A percentile compares a stretch with the other conserved stretches of the same genome.
Conservation (phyloP, 2,113 vertebrate species). For the Scartelaos histophorus region DNA sequence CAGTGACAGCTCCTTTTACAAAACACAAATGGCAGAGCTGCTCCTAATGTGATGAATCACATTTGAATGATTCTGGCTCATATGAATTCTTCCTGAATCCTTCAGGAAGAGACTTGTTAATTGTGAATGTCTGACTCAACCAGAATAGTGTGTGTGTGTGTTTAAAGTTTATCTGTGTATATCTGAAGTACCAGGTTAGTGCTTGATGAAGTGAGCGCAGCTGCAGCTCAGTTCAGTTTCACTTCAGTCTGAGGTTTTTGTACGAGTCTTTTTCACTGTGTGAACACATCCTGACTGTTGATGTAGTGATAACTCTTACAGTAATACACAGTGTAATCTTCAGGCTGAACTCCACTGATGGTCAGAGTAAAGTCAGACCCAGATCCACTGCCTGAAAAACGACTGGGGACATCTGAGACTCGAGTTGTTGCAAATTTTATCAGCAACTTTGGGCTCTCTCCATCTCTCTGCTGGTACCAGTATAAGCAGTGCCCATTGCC, state of each 20-base stretch:
- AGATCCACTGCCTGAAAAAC: conserved; percentile 10
- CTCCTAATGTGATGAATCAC: too few species aligned
- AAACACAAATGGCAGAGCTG: too few species aligned
- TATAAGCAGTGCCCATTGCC: too few species aligned
- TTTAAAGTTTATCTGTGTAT: too few species aligned
- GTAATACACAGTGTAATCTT: conserved; percentile 35
- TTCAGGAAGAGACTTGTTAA: too few species aligned
- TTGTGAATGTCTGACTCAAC: too few species aligned
- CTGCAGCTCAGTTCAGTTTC: conserved; percentile 6
- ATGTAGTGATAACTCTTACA: too few species aligned
- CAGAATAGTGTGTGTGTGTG: too few species aligned
- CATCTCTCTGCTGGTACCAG: conserved; percentile 9
- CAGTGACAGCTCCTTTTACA: too few species aligned
- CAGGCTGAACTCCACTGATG: conserved; percentile 8
- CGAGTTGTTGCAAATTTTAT: neutral
- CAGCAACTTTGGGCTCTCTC: neutral
- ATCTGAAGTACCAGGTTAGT: too few species aligned
- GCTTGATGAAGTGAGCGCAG: neutral
- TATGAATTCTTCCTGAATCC: too few species aligned
- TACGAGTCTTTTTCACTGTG: conserved; percentile 41
- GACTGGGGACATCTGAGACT: conserved; percentile 5
- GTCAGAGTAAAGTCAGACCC: neutral
- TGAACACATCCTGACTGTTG: conserved; percentile 11
- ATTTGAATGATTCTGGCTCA: too few species aligned
- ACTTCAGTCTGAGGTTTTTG: conserved; percentile 40